Base-by-base conservation (phyloP, 2,888 invertebrate species). In the Entomobrya proxima region DNA sequence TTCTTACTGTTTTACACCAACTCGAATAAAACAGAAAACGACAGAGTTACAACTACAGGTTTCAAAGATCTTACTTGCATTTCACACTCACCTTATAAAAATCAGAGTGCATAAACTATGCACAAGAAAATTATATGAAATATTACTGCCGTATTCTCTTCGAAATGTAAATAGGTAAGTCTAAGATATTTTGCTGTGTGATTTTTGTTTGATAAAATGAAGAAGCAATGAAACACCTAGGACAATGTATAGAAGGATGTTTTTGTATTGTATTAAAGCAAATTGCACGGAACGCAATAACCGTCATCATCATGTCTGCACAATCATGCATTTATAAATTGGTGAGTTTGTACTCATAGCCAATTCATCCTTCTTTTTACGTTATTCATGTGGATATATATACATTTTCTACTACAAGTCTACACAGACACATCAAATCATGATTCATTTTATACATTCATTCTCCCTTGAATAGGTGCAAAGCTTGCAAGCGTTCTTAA, bases 241-340 rank as follows among this genome's bases (percentile, higher is more conserved):
- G 44, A 44, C 44, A 15, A n/a, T n/a, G 4, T 30, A 30, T 4
- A 58, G 58, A 50, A 50, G 55, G 9, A 67, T 18, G 6, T n/a
- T 37, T 67, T 35, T 67, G 67, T 44, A 11, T 11, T 69, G 27
- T 15, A 44, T 40, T 58, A 58, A 61, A 30, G 77, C 77, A 78
- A 78, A 78, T 64, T 50, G 76, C 24, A 64, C 67, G 7, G 52
- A 58, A 50, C 35, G n/a, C n/a, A 52, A 35, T 35, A 13, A 40
- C 61, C 32, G 55, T 75, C 75, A 75, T 18, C 37, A 58, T 21
- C 58, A 64, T 64, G 69, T 52, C 47, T 40, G 52, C 13, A 37
- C 79, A 80, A 50, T 69, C 79, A 69, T 72, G 55, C 80, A 67
- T 80, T 80, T 69, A 80, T 55, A 80, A 80, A 80, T 58, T 80